These are phyloP conservation scores for Drosophila bipectinata DNA, from an alignment of 1,140 invertebrate species.

Conservation along the genomic window DNA sequence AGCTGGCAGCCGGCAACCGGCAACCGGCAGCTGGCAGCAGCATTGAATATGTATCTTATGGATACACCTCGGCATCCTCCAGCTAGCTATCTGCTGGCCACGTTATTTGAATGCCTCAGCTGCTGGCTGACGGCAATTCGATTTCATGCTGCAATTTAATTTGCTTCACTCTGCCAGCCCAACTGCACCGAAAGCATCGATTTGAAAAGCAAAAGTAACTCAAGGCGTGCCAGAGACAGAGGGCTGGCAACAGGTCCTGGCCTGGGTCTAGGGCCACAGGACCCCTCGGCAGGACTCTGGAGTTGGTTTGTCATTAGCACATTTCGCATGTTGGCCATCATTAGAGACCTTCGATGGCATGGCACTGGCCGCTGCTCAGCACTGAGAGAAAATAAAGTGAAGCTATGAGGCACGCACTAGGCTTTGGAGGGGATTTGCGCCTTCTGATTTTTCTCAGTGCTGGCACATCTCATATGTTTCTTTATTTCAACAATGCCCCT, in stretches of 20 bases:
- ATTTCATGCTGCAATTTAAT: constrained; percentile 68
- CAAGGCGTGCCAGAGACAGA: not conserved
- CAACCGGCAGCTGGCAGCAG: not conserved
- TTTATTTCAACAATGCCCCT: constrained; percentile 59
- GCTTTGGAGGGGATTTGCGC: too few species aligned
- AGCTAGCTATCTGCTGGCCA: not conserved
- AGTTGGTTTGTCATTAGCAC: constrained; percentile 68
- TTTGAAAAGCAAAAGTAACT: constrained; percentile 54
- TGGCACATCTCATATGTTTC: constrained; percentile 45
- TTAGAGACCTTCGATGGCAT: constrained; percentile 35
- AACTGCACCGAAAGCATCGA: constrained; percentile 20
- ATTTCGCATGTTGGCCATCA: constrained; percentile 71
- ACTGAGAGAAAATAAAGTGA: not conserved
- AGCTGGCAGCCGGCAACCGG: constrained; percentile 7
- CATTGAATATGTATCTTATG: constrained; percentile 36
- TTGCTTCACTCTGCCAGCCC: constrained; percentile 39
- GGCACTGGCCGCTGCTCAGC: not conserved
- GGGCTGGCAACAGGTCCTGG: constrained; percentile 9
- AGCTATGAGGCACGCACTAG: too few species aligned
- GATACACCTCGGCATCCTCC: constrained; percentile 8
- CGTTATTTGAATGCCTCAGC: constrained; percentile 49
- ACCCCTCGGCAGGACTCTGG: not conserved
- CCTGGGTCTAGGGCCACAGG: too few species aligned
- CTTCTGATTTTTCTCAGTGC: constrained; percentile 18
- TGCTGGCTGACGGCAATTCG: constrained; percentile 58